A percentile compares a stretch with the other conserved stretches of the same genome.
These are phyloP conservation scores for Ageneiosus marmoratus DNA, from an alignment of 2,113 vertebrate genomes.

Conservation along the genomic window DNA sequence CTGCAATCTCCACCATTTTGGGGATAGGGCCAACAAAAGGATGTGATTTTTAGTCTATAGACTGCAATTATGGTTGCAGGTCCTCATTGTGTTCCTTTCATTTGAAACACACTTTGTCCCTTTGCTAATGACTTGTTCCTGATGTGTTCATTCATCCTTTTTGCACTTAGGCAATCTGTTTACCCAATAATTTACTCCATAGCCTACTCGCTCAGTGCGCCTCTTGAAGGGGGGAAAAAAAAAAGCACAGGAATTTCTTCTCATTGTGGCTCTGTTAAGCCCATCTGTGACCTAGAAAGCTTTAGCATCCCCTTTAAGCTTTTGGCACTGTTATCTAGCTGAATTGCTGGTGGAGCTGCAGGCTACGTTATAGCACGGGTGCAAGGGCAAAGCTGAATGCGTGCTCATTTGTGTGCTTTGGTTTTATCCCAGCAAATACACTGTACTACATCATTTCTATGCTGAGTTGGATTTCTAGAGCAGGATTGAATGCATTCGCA, in stretches of 20 bases:
- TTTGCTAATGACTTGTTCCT: conserved; percentile 64
- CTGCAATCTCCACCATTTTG: conserved; percentile 54
- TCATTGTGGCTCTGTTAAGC: conserved; percentile 61
- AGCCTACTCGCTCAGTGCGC: conserved; percentile 55
- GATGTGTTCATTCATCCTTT: conserved; percentile 68
- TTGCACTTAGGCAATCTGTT: conserved; percentile 67
- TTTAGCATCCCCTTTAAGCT: conserved; percentile 56
- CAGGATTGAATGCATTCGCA: not conserved
- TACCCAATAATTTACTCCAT: conserved; percentile 63
- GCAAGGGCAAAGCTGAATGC: conserved; percentile 35
- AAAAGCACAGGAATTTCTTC: conserved; percentile 58
- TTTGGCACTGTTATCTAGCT: conserved; percentile 60
- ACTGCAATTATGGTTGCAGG: conserved; percentile 58
- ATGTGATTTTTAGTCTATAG: conserved; percentile 57
- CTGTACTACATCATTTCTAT: not conserved
- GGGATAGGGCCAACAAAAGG: conserved; percentile 52
- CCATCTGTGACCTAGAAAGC: conserved; percentile 71
- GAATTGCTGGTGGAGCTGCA: conserved; percentile 62
- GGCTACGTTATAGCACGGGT: conserved; percentile 53
- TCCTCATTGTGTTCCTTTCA: conserved; percentile 56
- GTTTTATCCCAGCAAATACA: conserved; percentile 7
- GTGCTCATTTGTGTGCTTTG: conserved; percentile 48
- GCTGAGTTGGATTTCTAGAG: not conserved
- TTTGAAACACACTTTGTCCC: conserved; percentile 58
- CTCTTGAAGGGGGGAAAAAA: conserved; percentile 35